Evolutionary conservation across 2,797 vertebrate species (phyloP), one percentile per base, ranked within the genome.

Genomic region (Rhinogobio ventralis): DNA sequence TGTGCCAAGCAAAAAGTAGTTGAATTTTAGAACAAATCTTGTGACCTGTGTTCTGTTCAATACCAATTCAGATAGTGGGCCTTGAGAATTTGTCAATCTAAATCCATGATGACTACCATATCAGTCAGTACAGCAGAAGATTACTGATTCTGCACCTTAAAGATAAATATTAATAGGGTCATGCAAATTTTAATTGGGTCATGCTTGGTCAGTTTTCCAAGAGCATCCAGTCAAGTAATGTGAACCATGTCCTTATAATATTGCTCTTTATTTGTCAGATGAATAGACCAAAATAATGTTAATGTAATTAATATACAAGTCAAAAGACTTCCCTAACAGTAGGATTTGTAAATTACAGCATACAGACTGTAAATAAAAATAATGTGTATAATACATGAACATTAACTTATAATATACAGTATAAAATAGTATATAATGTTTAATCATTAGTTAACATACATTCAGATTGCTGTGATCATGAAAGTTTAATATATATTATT

Each of bases 191-290:
- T 39, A 39, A 17, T 11, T n/a, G 7, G 23, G 23, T 76, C 53
- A 42, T 17, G 7, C 36, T 28, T 60, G 36, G 36, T 42, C 9
- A 77, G n/a, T 42, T 55, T 42, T 60, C 36, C 15, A 9, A 33
- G 55, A 77, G 15, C 25, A 36, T 45, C 75, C 36, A 10, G 23
- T 60, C 74, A 77, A 77, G 53, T 60, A 57, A 39, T 42, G 60
- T 77, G 23, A 77, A 60, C 20, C 53, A 42, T 42, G 1, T 5
- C 36, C 53, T 42, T 19, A 77, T 76, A 76, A 76, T 25, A 76
- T 14, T 14, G 39, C 1, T 71, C 13, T 45, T 69, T 69, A 14
- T 42, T 69, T n/a, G 23, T 39, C 73, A 55, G 20, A n/a, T 42
- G 11, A 76, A 36, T 57, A 39, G 51, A 5, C 49, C 10, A 23